Base-by-base conservation (phyloP, 2,888 invertebrate genomes). In the Drosophila pseudotakahashii region DNA sequence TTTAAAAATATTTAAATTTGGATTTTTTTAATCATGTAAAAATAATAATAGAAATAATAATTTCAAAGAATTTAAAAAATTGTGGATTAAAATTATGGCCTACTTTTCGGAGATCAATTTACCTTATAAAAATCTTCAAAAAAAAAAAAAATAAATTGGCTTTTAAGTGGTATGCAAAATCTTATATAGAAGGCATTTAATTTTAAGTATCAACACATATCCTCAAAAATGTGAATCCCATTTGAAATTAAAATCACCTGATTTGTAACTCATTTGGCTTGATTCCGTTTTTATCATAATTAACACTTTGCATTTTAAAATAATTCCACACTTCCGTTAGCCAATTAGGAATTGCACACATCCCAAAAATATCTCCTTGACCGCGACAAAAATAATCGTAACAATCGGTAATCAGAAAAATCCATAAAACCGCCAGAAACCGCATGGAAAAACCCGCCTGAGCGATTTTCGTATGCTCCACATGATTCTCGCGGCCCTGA, bases 401-500 rank as follows among this genome's bases (percentile, higher is more conserved):
- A 6, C 42, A 19, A 42, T 42, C 13, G 19, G 19, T 23, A 7
- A 34, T 16, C 16, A 16, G 19, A 30, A 23, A 32, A 52, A 45
- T 34, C 37, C 14, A 52, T 19, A 32, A 44, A 64, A 52, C 50
- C 36, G 10, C 32, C 30, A 36, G 14, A 52, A 64, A 45, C 44
- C 44, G 3, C 44, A 45, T 53, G 45, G 26, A 54, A 66, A 66
- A 16, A 16, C 64, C 50, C 60, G n/a, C 9, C 13, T 47, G 71
- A 70, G 23, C 71, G 26, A 10, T 13, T 13, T 44, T 52, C 34
- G 10, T 30, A 13, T 42, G 71, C 47, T 73, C 72, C 58, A 51
- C 16, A 41, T 47, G 19, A 57, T 45, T 50, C 37, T 42, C 11
- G 64, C 37, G 48, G 64, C 87, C 82, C 82, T 82, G 82, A 78